phyloP scores from a whole-genome alignment of 1,140 invertebrate genomes.

The Drosophila tristis region DNA sequence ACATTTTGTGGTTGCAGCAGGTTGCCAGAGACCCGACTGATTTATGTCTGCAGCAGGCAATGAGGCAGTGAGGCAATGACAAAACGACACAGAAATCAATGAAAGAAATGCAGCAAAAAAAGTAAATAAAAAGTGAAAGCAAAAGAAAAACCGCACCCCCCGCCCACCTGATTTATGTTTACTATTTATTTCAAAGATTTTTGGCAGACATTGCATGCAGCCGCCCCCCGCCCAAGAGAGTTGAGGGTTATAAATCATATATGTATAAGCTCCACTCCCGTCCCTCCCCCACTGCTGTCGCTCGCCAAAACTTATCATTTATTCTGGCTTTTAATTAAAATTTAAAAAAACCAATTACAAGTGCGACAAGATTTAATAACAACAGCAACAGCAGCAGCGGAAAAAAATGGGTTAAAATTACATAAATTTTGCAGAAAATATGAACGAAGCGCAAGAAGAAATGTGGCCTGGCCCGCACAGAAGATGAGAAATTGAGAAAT shows the following conservation, averaged over 20 bases:
- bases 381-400: slow-evolving; percentile 24
- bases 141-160: not conserved
- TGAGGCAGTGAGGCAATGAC: slow-evolving; percentile 36
- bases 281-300: slow-evolving; percentile 11
- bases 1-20: slow-evolving; percentile 58
- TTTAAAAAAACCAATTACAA: slow-evolving; percentile 73
- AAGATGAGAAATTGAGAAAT: slow-evolving; percentile 5
- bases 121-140: not conserved
- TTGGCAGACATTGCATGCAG: slow-evolving; percentile 25
- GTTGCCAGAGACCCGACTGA: slow-evolving; percentile 45
- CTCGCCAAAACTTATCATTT: slow-evolving; percentile 54
- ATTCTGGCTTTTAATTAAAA: slow-evolving; percentile 73
- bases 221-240: not conserved
- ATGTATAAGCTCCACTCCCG: slow-evolving; percentile 9
- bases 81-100: slow-evolving; percentile 57
- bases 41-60: slow-evolving; percentile 72
- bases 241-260: slow-evolving; percentile 42
- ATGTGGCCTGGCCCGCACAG: slow-evolving; percentile 20
- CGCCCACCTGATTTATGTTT: not conserved
- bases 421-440: slow-evolving; percentile 80
- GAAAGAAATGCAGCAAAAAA: slow-evolving; percentile 6
- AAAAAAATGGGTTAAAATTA: slow-evolving; percentile 70
- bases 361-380: slow-evolving; percentile 73
- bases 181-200: slow-evolving; percentile 39
- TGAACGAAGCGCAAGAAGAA: slow-evolving; percentile 51